phyloP scores from a whole-genome alignment of 2,888 invertebrate genomes.

The Cephus nigrinus region DNA sequence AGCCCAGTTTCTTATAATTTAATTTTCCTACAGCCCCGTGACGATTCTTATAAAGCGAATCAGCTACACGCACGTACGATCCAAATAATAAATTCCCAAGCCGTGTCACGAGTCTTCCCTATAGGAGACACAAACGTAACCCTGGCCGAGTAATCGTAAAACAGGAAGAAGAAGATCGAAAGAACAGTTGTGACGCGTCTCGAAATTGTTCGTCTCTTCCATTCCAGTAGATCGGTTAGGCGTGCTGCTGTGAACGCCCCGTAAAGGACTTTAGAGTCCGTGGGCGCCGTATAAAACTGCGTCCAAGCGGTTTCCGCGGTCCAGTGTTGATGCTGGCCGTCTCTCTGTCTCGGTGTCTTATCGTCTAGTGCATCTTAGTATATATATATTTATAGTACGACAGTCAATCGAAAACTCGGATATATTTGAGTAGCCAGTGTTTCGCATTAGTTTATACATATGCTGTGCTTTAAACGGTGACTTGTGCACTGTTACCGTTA shows the following conservation, averaged over 20 bases:
- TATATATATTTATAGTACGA: background rate
- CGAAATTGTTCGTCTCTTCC: conserved; percentile 15
- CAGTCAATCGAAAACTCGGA: background rate
- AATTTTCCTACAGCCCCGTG: no score
- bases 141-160: background rate
- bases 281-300: conserved; percentile 65
- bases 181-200: background rate
- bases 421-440: background rate
- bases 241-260: conserved; percentile 21
- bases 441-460: background rate
- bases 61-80: background rate
- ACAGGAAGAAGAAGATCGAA: background rate
- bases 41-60: no score
- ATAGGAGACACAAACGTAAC: background rate
- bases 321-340: conserved; percentile 44
- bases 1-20: no score
- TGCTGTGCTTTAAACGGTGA: background rate
- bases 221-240: conserved; percentile 10
- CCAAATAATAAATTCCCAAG: background rate
- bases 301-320: conserved; percentile 48
- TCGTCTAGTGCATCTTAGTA: background rate
- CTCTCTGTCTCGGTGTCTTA: conserved; percentile 13
- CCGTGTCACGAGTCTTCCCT: background rate
- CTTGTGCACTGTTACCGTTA: background rate
- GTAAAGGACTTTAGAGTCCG: conserved; percentile 44